Evolutionary conservation across 2,888 invertebrate genomes (phyloP).

Genomic region (Drosophila picticornis): DNA sequence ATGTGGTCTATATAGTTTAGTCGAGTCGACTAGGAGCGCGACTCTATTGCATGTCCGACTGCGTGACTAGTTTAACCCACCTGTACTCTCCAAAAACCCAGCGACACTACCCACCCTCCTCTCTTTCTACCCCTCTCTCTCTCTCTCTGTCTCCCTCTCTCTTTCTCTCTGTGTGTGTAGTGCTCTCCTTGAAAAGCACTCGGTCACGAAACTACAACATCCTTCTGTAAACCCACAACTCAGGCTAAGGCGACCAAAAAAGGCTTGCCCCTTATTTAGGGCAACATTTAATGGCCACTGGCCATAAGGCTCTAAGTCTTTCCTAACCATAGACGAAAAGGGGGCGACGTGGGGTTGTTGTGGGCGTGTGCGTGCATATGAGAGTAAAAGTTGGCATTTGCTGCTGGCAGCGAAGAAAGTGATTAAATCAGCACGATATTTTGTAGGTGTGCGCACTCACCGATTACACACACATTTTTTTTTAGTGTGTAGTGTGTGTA

Average conservation of each 20-base stretch:
- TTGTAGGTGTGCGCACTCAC: constrained; percentile 80
- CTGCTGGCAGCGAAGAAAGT: constrained; percentile 75
- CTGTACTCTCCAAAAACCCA: constrained; percentile 43
- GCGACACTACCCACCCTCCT: background rate
- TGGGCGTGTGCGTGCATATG: constrained; percentile 57
- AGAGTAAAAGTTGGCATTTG: constrained; percentile 78
- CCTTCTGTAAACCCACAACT: constrained; percentile 63
- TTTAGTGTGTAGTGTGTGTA: constrained; percentile 20
- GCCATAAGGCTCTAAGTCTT: constrained; percentile 73
- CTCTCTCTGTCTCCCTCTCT: constrained; percentile 2
- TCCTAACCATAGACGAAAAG: constrained; percentile 45
- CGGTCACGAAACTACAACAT: constrained; percentile 75
- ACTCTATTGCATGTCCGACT: constrained; percentile 72
- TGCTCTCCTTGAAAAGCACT: constrained; percentile 78
- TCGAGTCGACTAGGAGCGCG: constrained; percentile 42
- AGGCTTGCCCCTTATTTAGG: constrained; percentile 80
- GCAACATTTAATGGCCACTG: constrained; percentile 81
- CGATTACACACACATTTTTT: constrained; percentile 62
- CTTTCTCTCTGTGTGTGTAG: constrained; percentile 13
- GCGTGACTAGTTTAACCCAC: constrained; percentile 78
- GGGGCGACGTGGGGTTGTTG: constrained; percentile 11
- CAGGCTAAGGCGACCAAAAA: constrained; percentile 74
- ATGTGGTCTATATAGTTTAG: constrained; percentile 42
- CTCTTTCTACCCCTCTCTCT: background rate
- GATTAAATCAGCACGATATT: constrained; percentile 81